phyloP scores from a whole-genome alignment of 2,797 vertebrate species.

The Crocidura indochinensis region DNA sequence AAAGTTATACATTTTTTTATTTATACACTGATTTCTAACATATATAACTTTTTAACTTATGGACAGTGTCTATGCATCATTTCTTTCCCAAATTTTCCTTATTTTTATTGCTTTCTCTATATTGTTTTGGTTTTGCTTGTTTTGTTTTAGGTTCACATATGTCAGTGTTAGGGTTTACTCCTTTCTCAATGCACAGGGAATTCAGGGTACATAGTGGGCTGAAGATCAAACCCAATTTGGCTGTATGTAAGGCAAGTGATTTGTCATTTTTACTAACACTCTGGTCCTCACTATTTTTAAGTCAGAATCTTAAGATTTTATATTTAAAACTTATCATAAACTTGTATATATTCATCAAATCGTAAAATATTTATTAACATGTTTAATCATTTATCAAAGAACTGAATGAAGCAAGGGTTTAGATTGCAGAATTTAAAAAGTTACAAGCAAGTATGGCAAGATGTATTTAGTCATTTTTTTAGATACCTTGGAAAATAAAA shows the following conservation, averaged over 20 bases:
- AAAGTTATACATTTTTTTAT: background rate
- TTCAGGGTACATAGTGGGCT: too few relatives aligned
- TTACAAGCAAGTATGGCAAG: constrained; percentile 12
- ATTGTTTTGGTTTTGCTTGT: too few relatives aligned
- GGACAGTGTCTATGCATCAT: background rate
- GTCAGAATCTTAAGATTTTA: too few relatives aligned
- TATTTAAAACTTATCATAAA: constrained; percentile 1
- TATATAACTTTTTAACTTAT: background rate
- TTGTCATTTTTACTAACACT: too few relatives aligned
- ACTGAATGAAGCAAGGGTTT: background rate
- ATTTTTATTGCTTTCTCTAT: constrained; percentile 19
- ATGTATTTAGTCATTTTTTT: constrained; percentile 3
- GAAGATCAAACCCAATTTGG: too few relatives aligned
- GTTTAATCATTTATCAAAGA: background rate
- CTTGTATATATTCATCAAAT: background rate
- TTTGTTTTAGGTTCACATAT: too few relatives aligned
- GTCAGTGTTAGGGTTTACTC: too few relatives aligned
- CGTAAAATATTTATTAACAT: constrained; percentile 14
- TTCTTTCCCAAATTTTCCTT: background rate
- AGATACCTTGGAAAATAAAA: constrained; percentile 2
- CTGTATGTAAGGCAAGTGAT: too few relatives aligned
- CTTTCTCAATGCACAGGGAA: too few relatives aligned
- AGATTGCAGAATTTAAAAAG: constrained; percentile 2
- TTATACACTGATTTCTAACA: too few relatives aligned
- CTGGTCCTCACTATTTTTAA: too few relatives aligned